These are phyloP conservation scores for Clarias laeviceps DNA, from an alignment of 2,797 vertebrate species.

Conservation along the genomic window DNA sequence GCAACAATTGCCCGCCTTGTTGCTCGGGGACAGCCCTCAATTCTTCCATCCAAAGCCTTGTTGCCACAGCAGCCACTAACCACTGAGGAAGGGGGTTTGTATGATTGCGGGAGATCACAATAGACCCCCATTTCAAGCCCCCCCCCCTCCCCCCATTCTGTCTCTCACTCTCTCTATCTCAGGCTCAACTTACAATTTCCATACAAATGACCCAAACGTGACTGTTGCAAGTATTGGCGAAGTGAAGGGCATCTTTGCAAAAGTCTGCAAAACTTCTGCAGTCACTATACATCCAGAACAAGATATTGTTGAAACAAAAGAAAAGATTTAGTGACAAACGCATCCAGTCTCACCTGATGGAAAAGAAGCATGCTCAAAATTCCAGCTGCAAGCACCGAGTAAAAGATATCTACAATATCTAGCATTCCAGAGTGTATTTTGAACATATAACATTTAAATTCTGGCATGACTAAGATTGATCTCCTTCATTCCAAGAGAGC, in stretches of 20 bases:
- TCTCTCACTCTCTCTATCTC: not conserved
- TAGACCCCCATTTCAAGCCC: conserved; percentile 13
- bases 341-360: no score
- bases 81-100: conserved; percentile 29
- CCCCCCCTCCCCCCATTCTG: not conserved
- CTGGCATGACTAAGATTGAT: not conserved
- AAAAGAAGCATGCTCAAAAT: not conserved
- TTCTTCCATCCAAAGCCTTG: conserved; percentile 41
- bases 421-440: conserved; percentile 7
- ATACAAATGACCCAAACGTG: conserved; percentile 40
- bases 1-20: conserved; percentile 43
- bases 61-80: conserved; percentile 52
- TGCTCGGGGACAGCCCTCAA: conserved; percentile 38
- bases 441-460: not conserved
- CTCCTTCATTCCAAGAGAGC: not conserved
- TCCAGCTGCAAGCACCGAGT: not conserved
- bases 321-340: not conserved
- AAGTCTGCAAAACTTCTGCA: not conserved
- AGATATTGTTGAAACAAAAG: not conserved
- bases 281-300: not conserved
- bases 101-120: conserved; percentile 36
- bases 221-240: conserved; percentile 11
- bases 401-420: conserved; percentile 29
- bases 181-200: conserved; percentile 27
- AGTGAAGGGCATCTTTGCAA: not conserved